Conservation (phyloP, 2,888 invertebrate genomes). For the Daptonema setosum region DNA sequence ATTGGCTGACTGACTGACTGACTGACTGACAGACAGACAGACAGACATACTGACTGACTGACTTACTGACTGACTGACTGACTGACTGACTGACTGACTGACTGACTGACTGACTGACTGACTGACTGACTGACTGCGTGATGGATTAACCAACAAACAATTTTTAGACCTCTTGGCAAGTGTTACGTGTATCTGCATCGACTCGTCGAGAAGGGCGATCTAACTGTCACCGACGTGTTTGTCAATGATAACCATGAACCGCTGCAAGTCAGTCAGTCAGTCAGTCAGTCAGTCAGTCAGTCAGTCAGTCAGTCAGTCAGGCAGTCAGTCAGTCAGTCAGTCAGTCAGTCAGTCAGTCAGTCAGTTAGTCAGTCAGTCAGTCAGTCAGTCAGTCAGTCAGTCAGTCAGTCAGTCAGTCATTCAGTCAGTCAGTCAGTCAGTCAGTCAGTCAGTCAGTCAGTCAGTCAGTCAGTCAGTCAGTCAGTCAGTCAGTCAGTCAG, state of each 20-base stretch:
- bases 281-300: background rate
- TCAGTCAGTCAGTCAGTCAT: background rate
- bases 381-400: background rate
- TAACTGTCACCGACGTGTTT: background rate
- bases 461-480: background rate
- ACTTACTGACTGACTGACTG: too few relatives aligned
- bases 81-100: too few relatives aligned
- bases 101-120: too few relatives aligned
- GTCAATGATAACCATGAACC: background rate
- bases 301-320: background rate
- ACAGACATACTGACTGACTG: too few relatives aligned
- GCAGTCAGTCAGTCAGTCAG: too few relatives aligned
- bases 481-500: too few relatives aligned
- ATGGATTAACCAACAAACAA: too few relatives aligned
- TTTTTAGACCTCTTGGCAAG: background rate
- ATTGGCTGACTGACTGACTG: too few relatives aligned
- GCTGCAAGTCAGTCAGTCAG: background rate
- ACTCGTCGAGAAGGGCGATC: background rate
- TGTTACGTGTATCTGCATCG: slow-evolving; percentile 7
- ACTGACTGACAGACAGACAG: too few relatives aligned
- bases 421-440: too few relatives aligned
- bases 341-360: background rate
- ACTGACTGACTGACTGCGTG: too few relatives aligned
- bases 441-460: background rate
- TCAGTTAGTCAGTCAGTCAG: background rate